Conservation (phyloP, 2,888 invertebrate genomes). For the Ectemnius lituratus region DNA sequence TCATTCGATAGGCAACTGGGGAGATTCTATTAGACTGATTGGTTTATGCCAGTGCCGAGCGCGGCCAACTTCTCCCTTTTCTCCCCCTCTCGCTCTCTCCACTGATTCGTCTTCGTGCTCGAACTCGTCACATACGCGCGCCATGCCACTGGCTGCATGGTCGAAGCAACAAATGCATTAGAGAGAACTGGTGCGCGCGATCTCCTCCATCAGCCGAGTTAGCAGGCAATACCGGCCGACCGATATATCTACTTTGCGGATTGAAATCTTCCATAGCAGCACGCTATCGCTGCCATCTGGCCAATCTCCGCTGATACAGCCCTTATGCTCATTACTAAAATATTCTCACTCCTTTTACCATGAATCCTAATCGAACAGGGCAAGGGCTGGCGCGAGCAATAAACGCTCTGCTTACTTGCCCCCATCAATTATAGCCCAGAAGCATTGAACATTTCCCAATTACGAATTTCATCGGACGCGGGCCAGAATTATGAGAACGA, state of each 20-base stretch:
- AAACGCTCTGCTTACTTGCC: too few species aligned
- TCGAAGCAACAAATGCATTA: background rate
- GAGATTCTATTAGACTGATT: constrained; percentile 69
- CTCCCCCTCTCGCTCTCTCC: constrained; percentile 37
- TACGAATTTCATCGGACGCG: too few species aligned
- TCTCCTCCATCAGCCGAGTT: too few species aligned
- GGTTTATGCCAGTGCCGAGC: constrained; percentile 49
- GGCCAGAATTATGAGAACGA: too few species aligned
- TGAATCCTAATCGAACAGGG: background rate
- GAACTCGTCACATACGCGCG: background rate
- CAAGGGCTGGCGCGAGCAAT: background rate
- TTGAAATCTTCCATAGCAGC: too few species aligned
- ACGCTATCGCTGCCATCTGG: constrained; percentile 17
- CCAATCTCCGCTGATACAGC: constrained; percentile 21
- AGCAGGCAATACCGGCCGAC: too few species aligned
- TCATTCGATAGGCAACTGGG: constrained; percentile 66
- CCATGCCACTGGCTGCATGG: too few species aligned
- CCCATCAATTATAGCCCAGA: too few species aligned
- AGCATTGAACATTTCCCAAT: too few species aligned
- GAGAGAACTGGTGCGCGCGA: too few species aligned
- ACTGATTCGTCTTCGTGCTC: constrained; percentile 58
- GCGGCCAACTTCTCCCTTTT: too few species aligned
- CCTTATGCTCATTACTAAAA: background rate
- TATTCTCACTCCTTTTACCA: background rate
- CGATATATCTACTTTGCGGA: too few species aligned